These are phyloP conservation scores for Ectropis grisescens DNA, from an alignment of 1,140 invertebrate species.

Conservation along the genomic window DNA sequence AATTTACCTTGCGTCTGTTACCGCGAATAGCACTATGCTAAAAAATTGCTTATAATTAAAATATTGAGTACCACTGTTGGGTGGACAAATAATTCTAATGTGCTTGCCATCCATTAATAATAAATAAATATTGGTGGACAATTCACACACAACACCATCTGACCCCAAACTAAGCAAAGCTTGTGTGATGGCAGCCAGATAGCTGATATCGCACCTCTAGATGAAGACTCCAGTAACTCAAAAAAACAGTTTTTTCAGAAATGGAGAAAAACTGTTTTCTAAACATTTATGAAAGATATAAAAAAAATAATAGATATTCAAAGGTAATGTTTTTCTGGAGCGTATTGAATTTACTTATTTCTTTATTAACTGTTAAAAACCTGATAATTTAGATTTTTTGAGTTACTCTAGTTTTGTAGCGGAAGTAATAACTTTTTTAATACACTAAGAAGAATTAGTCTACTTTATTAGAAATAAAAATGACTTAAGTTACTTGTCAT, in stretches of 20 bases:
- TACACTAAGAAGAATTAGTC: conserved; percentile 2
- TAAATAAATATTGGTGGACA: too few relatives aligned
- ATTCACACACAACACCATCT: too few relatives aligned
- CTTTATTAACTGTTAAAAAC: conserved; percentile 4
- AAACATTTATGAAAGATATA: not conserved
- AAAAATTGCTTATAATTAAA: too few relatives aligned
- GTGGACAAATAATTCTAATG: too few relatives aligned
- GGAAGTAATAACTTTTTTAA: conserved; percentile 2
- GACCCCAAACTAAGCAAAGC: too few relatives aligned
- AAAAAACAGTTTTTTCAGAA: not conserved
- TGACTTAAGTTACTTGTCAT: conserved; percentile 4
- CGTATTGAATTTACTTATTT: conserved; percentile 3
- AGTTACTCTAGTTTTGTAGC: conserved; percentile 5
- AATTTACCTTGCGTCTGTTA: too few relatives aligned
- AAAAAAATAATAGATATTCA: conserved; percentile 2
- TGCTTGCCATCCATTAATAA: too few relatives aligned
- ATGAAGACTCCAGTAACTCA: conserved; percentile 4
- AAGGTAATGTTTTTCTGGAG: conserved; percentile 4
- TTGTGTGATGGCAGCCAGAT: too few relatives aligned
- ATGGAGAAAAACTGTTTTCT: not conserved
- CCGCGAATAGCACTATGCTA: too few relatives aligned
- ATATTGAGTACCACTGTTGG: too few relatives aligned
- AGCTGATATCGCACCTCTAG: conserved; percentile 2
- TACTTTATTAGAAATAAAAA: conserved; percentile 4
- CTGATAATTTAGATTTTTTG: conserved; percentile 1